phyloP scores from a whole-genome alignment of 2,888 invertebrate species.

The Meandrusa payeni region DNA sequence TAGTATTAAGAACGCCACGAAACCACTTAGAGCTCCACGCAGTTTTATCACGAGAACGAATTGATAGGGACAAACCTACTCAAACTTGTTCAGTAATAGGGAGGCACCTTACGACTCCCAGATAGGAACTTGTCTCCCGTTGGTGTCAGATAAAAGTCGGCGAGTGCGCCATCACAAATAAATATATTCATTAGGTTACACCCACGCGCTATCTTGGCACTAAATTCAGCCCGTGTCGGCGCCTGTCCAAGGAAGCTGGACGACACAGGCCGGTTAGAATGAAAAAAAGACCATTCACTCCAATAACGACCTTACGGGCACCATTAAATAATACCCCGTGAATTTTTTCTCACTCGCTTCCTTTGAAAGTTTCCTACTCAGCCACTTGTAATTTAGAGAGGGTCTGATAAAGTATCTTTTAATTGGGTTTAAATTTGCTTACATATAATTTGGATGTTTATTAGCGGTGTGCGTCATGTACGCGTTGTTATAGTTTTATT shows the following conservation, averaged over 20 bases:
- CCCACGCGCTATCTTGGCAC: slow-evolving; percentile 74
- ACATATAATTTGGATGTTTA: slow-evolving; percentile 6
- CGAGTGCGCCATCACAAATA: slow-evolving; percentile 62
- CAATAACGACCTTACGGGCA: slow-evolving; percentile 34
- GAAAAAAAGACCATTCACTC: slow-evolving; percentile 50
- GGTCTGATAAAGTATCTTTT: slow-evolving; percentile 15
- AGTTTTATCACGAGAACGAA: slow-evolving; percentile 21
- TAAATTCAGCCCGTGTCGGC: slow-evolving; percentile 73
- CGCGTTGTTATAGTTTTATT: slow-evolving; percentile 1
- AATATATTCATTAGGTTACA: slow-evolving; percentile 80
- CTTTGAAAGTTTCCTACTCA: slow-evolving; percentile 9
- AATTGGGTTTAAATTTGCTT: slow-evolving; percentile 18
- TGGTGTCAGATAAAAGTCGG: slow-evolving; percentile 66
- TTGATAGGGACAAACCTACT: slow-evolving; percentile 23
- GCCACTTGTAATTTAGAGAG: slow-evolving; percentile 2
- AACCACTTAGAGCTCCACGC: slow-evolving; percentile 17
- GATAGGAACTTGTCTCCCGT: slow-evolving; percentile 49
- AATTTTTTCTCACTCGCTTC: slow-evolving; percentile 15
- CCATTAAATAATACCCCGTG: slow-evolving; percentile 23
- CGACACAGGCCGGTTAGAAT: slow-evolving; percentile 36
- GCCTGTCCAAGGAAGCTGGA: slow-evolving; percentile 56
- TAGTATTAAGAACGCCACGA: slow-evolving; percentile 7
- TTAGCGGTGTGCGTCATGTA: slow-evolving; percentile 1
- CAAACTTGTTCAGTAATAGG: slow-evolving; percentile 24
- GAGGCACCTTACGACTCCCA: slow-evolving; percentile 33